phyloP scores from a whole-genome alignment of 2,113 vertebrate species.

The Urocitellus parryii region DNA sequence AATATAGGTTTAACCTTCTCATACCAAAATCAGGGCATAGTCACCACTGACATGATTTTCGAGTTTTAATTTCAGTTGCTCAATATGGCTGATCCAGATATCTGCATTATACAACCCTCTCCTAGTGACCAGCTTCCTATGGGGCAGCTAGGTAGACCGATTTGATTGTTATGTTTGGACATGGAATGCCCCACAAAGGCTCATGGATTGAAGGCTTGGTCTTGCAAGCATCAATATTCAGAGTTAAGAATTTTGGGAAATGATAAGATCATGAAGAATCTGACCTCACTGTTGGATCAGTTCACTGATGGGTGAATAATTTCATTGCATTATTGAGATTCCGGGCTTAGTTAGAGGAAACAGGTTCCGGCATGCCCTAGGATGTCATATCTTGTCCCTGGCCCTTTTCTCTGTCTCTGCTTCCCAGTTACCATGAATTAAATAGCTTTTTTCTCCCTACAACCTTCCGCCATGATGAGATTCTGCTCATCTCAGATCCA shows the following conservation, averaged over 20 bases:
- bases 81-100: not conserved
- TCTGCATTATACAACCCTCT: not conserved
- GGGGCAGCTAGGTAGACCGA: no score
- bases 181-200: not conserved
- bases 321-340: not conserved
- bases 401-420: not conserved
- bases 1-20: not conserved
- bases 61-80: not conserved
- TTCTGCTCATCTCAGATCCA: not conserved
- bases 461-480: not conserved
- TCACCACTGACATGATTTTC: not conserved
- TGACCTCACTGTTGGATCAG: not conserved
- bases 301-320: not conserved
- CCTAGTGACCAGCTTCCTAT: not conserved
- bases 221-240: not conserved
- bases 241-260: not conserved
- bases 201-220: not conserved
- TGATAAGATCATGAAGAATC: no score
- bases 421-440: not conserved
- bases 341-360: not conserved
- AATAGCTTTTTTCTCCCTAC: not conserved
- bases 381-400: not conserved
- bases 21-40: not conserved
- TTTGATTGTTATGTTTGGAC: not conserved
- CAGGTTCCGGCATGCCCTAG: not conserved